Conservation (phyloP, 2,888 invertebrate species). For the Latheticus oryzae region DNA sequence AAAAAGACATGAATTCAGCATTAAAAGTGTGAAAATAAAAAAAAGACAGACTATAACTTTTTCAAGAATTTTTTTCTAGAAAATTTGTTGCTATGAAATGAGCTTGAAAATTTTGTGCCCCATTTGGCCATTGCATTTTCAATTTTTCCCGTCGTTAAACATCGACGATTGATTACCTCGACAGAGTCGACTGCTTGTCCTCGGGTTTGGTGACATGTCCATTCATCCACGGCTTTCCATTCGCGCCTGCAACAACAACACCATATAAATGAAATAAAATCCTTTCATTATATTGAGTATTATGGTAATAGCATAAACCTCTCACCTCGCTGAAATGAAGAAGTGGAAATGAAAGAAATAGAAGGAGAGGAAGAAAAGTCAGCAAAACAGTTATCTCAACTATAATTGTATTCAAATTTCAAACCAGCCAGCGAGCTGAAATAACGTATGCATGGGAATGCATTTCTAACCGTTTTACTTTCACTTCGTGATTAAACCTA, state of each 20-base stretch:
- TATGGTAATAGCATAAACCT: conserved; percentile 37
- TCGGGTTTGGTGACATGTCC: conserved; percentile 67
- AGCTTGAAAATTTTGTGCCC: too few relatives aligned
- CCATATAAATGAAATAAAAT: conserved; percentile 5
- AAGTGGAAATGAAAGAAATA: too few relatives aligned
- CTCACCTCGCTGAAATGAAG: conserved; percentile 21
- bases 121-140: too few relatives aligned
- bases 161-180: conserved; percentile 61
- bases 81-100: too few relatives aligned
- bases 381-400: conserved; percentile 37
- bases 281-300: too few relatives aligned
- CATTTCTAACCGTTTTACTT: conserved; percentile 43
- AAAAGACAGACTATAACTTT: too few relatives aligned
- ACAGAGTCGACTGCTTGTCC: conserved; percentile 69
- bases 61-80: too few relatives aligned
- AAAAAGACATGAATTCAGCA: too few relatives aligned
- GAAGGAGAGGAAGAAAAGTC: conserved; percentile 10
- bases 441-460: conserved; percentile 42
- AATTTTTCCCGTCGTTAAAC: conserved; percentile 10
- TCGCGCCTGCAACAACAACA: conserved; percentile 60
- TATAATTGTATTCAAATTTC: conserved; percentile 46
- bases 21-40: too few relatives aligned
- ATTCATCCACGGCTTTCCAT: conserved; percentile 65
- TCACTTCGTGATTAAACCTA: conserved; percentile 40
- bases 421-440: conserved; percentile 22